Evolutionary conservation across 2,797 vertebrate species (phyloP), one percentile per base, ranked within the genome.

Genomic region (Manis crassicaudata): DNA sequence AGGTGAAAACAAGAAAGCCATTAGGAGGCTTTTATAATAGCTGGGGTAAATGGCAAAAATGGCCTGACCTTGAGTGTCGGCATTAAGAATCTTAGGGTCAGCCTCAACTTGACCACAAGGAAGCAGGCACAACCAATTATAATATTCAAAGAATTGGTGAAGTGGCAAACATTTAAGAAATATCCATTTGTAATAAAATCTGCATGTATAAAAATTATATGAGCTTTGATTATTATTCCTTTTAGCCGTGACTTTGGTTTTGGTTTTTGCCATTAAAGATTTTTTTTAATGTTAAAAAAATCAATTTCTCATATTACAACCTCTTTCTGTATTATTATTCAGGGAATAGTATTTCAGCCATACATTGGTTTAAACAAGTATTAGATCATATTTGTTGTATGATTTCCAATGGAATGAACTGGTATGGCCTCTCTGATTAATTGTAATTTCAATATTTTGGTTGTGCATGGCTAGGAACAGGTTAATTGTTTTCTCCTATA

Each of bases 391-490:
- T 54, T 93, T 79, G 8, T 32, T 50, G 27, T 50, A 79, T 90
- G 29, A 56, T 92, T 96, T 94, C 81, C 54, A 90, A 18, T 32
- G 60, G 54, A 93, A 88, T 82, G 25, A 54, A 73, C 40, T 54
- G 5, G 88, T 77, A 88, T 0, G 29, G 11, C 40, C 35, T 81
- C 43, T 81, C 37, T 81, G 62, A 76, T 95, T 89, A 84, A 94
- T 96, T 94, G 79, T 77, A 85, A 75, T 92, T 63, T 95, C 79
- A 82, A 81, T 85, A 18, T 7, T 16, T 95, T 91, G 50, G 40
- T 72, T 95, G 58, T 84, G 13, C 73, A 2, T 72, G 35, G 29
- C 63, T 89, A 56, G 60, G 65, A 94, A 67, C 90, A 94, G 88
- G 73, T 97, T 96, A 62, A 79, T 79, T n/a, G 18, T 92, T 90